phyloP scores from a whole-genome alignment of 2,888 invertebrate species.

The Parascotia fuliginaria region DNA sequence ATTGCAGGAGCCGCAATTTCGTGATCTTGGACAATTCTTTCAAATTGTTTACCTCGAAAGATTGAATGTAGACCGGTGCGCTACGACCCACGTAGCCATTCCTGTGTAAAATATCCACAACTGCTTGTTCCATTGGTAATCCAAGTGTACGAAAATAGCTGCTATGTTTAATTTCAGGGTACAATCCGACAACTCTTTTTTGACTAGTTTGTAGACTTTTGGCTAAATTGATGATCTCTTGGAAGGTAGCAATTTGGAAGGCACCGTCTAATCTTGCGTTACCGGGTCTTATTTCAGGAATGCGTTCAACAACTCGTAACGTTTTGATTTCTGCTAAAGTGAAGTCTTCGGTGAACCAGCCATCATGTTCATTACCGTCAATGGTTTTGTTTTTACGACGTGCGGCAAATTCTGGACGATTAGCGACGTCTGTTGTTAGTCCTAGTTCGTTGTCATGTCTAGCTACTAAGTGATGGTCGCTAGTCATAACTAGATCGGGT shows the following conservation, averaged over 20 bases:
- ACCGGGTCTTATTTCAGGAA: conserved; percentile 67
- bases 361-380: conserved; percentile 57
- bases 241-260: conserved; percentile 67
- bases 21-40: conserved; percentile 69
- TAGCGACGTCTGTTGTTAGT: conserved; percentile 65
- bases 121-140: conserved; percentile 64
- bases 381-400: conserved; percentile 63
- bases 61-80: conserved; percentile 74
- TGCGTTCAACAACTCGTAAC: conserved; percentile 66
- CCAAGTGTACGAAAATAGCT: conserved; percentile 66
- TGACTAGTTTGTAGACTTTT: conserved; percentile 67
- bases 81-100: conserved; percentile 63
- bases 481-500: conserved; percentile 77
- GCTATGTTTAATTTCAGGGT: conserved; percentile 76
- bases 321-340: conserved; percentile 74
- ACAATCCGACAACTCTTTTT: conserved; percentile 68
- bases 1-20: conserved; percentile 64
- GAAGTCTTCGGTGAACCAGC: conserved; percentile 80
- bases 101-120: conserved; percentile 63
- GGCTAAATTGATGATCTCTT: conserved; percentile 74
- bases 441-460: conserved; percentile 75
- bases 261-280: conserved; percentile 70
- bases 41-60: conserved; percentile 74
- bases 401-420: conserved; percentile 62
- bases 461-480: conserved; percentile 68